These are phyloP conservation scores for Cataglyphis livida DNA, from an alignment of 2,888 invertebrate species.

Conservation along the genomic window DNA sequence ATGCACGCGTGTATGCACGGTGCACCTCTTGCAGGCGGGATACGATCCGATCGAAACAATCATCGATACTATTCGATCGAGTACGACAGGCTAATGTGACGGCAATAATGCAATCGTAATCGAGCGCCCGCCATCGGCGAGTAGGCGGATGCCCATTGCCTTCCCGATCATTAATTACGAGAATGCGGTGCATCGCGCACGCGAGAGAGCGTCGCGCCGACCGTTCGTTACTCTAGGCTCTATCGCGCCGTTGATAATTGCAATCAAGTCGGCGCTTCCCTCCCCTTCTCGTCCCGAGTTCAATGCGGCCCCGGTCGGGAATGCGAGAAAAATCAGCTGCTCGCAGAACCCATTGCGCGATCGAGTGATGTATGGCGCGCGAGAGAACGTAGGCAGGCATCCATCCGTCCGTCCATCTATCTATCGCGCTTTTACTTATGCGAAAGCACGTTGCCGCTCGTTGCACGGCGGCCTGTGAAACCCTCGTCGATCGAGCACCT, in stretches of 20 bases:
- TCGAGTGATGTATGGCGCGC: constrained; percentile 67
- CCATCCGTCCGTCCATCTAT: constrained; percentile 37
- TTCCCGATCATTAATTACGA: constrained; percentile 47
- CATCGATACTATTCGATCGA: constrained; percentile 7
- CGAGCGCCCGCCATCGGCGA: constrained; percentile 19
- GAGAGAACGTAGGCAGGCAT: constrained; percentile 66
- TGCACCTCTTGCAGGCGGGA: constrained; percentile 74
- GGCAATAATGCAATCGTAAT: constrained; percentile 39
- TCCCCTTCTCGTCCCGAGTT: background rate
- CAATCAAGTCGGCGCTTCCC: constrained; percentile 51
- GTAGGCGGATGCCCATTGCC: background rate
- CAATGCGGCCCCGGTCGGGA: background rate
- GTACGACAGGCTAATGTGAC: constrained; percentile 23
- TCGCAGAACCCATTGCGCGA: constrained; percentile 53
- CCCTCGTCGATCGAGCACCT: constrained; percentile 69
- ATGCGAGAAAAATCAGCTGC: constrained; percentile 39
- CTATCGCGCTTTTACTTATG: constrained; percentile 56
- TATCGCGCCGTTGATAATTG: constrained; percentile 53
- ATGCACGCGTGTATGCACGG: constrained; percentile 73
- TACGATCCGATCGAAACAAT: background rate
- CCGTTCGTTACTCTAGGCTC: constrained; percentile 25
- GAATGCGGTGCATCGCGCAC: constrained; percentile 30
- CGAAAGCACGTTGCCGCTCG: constrained; percentile 20
- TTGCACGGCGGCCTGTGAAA: constrained; percentile 47
- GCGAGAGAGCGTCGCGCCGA: background rate